Base-by-base conservation (phyloP, 1,140 invertebrate species). In the Drosophila arawakana region DNA sequence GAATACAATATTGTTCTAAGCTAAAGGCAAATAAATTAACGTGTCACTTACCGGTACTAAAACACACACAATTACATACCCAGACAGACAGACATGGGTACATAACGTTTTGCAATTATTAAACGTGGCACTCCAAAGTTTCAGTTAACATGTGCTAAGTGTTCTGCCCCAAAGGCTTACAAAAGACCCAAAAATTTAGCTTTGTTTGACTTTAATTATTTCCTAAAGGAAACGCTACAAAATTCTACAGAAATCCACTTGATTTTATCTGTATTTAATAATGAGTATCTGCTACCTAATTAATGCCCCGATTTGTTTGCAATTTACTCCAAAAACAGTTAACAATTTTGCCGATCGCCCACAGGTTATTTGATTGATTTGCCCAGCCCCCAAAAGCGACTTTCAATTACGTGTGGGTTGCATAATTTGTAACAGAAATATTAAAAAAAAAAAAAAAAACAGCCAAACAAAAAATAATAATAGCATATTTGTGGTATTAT, bases 21-120 rank as follows among this genome's bases (percentile, higher is more conserved):
- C 84, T 73, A 80, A 74, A 83, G 80, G 68, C 84, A 81, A 88
- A 88, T 84, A 88, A 88, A 88, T 88, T 84, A 84, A 84, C 77
- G 83, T 82, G 77, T 88, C 84, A 84, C 83, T 88, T 72, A 67
- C 78, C 66, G 60, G 75, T 47, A 74, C 50, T 54, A 54, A 54
- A n/a, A 11, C 15, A 34, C 49, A 11, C 35, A 76, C 73, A 59
- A 11, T 50, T 47, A 46, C 55, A 46, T 39, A 30, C 25, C 4
- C 30, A 10, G 18, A 13, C 46, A 10, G 18, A 13, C 46, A 25
- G 39, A 47, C 68, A 21, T 21, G 18, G 18, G 18, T 21, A 21
- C 18, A 34, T 37, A 54, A 25, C n/a, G 21, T 10, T 55, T 37
- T 50, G 47, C 37, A 67, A 44, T 61, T 68, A 41, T 61, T 15